Base-by-base conservation (phyloP, 1,140 invertebrate genomes). In the Calosoma granatense region DNA sequence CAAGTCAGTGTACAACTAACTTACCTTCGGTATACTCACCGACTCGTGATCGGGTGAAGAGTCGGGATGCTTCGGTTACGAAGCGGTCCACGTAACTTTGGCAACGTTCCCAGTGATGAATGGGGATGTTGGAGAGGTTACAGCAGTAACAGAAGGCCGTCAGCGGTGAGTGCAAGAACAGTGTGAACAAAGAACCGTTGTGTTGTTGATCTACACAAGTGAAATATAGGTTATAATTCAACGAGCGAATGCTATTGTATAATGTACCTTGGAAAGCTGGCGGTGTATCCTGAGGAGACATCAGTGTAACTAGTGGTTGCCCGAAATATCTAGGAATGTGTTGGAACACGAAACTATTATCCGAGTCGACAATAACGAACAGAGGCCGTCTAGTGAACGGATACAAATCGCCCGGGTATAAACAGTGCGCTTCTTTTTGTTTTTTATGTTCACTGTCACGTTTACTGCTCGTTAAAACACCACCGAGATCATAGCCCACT, bases 331-430 rank as follows among this genome's bases (percentile, higher is more conserved):
- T 84, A 20, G 92, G 90, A 68, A 97, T 88, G 70, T 92, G 85
- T 76, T 92, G 87, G 76, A 97, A 97, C 57, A 92, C 88, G 72
- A 88, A 91, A 69, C 91, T 94, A 75, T 96, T 97, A 74, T 97
- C 90, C 64, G 92, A 95, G 73, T 97, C 94, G 58, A 97, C 85
- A 60, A 97, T 89, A 47, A 97, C 79, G 74, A 97, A 95, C 36
- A 97, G 78, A 17, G 94, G 94, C 67, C 93, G 87, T 60, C 94
- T 81, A 2, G 90, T 93, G 73, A 92, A 96, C 1, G 92, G 89
- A 72, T 92, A 90, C 20, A 97, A 74, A 72, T 97, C 94, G 51
- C 92, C 93, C 30, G 94, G 94, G 72, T 96, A 93, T 56, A 97
- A 78, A 73, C 86, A 88, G 72, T 94, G 87, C 61, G 85, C 85